A percentile compares a stretch with the other conserved stretches of the same genome.
Evolutionary conservation across 2,888 invertebrate species (phyloP).

Genomic region (Acleris cristana): DNA sequence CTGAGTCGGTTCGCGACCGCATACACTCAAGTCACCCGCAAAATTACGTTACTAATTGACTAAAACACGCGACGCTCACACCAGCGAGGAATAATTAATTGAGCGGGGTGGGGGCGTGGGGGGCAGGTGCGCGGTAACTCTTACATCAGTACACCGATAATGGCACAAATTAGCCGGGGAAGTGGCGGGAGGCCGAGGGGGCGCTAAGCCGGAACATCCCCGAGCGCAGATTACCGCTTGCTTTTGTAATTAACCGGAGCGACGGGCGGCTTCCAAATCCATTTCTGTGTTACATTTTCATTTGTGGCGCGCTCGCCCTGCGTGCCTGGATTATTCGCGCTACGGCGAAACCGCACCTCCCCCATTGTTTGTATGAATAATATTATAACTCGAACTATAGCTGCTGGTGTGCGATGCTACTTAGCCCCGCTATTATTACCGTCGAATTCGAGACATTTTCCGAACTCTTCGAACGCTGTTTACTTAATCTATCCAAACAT

Average conservation of each 20-base stretch:
- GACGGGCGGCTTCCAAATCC: slow-evolving; percentile 84
- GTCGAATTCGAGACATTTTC: slow-evolving; percentile 42
- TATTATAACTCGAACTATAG: slow-evolving; percentile 54
- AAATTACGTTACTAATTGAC: slow-evolving; percentile 84
- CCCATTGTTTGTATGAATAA: slow-evolving; percentile 53
- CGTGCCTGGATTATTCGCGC: slow-evolving; percentile 70
- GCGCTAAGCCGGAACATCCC: slow-evolving; percentile 84
- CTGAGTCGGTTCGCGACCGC: slow-evolving; percentile 68
- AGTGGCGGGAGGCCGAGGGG: slow-evolving; percentile 75
- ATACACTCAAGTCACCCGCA: slow-evolving; percentile 82
- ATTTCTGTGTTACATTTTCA: slow-evolving; percentile 85
- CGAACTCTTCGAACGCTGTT: slow-evolving; percentile 53
- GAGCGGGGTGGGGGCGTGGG: slow-evolving; percentile 61
- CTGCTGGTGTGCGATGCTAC: slow-evolving; percentile 7
- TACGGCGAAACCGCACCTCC: slow-evolving; percentile 62
- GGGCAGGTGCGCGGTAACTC: slow-evolving; percentile 82
- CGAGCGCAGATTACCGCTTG: slow-evolving; percentile 84
- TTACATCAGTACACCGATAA: slow-evolving; percentile 85
- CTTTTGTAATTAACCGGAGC: slow-evolving; percentile 85
- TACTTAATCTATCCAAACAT: slow-evolving; percentile 67
- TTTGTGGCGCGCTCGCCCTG: slow-evolving; percentile 77
- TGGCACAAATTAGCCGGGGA: slow-evolving; percentile 83
- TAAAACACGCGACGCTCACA: slow-evolving; percentile 84
- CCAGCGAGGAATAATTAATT: slow-evolving; percentile 83
- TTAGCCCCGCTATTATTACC: slow-evolving; percentile 35